A percentile compares a stretch with the other conserved stretches of the same genome.
These are phyloP conservation scores for Parnassius mnemosyne DNA, from an alignment of 2,888 invertebrate species.

Conservation along the genomic window DNA sequence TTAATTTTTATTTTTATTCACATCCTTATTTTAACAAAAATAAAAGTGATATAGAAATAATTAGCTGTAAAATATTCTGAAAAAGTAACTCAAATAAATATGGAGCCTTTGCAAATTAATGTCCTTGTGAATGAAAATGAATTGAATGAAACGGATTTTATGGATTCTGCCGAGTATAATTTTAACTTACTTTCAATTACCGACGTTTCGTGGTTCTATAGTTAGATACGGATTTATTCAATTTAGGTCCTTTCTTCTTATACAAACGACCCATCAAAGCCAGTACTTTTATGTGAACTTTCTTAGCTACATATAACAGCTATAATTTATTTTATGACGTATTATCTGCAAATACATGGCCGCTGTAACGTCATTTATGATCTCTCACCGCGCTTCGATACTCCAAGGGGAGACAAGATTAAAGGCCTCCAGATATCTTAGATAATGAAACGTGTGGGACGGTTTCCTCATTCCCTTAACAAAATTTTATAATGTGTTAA, in stretches of 20 bases:
- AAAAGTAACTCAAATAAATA: too few species aligned
- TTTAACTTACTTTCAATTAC: too few species aligned
- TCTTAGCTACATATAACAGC: slow-evolving; percentile 23
- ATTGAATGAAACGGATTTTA: too few species aligned
- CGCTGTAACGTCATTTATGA: slow-evolving; percentile 49
- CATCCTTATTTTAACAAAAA: too few species aligned
- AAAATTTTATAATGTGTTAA: background rate
- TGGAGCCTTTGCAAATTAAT: too few species aligned
- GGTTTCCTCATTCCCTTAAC: slow-evolving; percentile 4
- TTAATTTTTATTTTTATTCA: too few species aligned
- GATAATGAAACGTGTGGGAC: slow-evolving; percentile 15
- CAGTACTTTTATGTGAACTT: slow-evolving; percentile 13
- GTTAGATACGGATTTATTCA: slow-evolving; percentile 4
- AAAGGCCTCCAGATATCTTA: slow-evolving; percentile 9
- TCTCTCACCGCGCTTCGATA: slow-evolving; percentile 41
- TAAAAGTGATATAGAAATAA: too few species aligned
- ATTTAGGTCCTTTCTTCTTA: slow-evolving; percentile 13
- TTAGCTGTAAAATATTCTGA: too few species aligned
- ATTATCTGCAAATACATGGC: slow-evolving; percentile 45
- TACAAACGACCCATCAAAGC: slow-evolving; percentile 16
- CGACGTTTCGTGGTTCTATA: background rate
- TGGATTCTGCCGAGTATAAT: too few species aligned
- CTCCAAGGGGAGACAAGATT: slow-evolving; percentile 21
- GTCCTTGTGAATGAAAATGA: too few species aligned
- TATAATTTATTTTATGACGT: slow-evolving; percentile 47